Percentiles rank a stretch among this genome's conserved stretches.
Conservation (phyloP, 2,113 vertebrate genomes). For the Cyprinodon variegatus region DNA sequence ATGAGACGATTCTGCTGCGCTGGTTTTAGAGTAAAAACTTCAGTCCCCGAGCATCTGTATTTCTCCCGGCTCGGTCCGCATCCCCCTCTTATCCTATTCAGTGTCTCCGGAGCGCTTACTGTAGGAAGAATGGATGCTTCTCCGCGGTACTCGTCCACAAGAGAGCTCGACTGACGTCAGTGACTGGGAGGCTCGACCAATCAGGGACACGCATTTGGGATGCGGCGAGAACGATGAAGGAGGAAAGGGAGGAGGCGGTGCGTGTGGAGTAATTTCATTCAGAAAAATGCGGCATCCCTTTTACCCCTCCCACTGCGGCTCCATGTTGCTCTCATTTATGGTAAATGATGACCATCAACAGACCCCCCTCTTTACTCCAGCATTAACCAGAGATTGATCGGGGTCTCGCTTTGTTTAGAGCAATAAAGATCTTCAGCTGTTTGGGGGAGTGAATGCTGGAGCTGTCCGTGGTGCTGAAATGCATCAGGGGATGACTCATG, state of each 20-base stretch:
- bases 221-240: conserved; percentile 10
- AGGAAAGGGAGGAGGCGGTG: conserved; percentile 4
- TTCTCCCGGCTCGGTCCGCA: conserved; percentile 18
- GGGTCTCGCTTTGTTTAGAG: neutral
- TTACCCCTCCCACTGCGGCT: conserved; percentile 83
- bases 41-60: conserved; percentile 7
- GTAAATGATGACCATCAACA: conserved; percentile 41
- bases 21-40: neutral
- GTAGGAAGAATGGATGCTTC: conserved; percentile 65
- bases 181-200: conserved; percentile 64
- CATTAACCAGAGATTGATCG: conserved; percentile 21
- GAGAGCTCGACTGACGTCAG: conserved; percentile 77
- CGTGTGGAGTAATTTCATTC: conserved; percentile 83
- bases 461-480: conserved; percentile 82
- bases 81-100: conserved; percentile 4
- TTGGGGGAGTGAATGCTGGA: neutral
- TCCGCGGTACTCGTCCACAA: conserved; percentile 60
- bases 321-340: conserved; percentile 47
- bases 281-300: conserved; percentile 85
- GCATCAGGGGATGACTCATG: conserved; percentile 58
- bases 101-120: conserved; percentile 32
- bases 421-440: neutral
- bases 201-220: conserved; percentile 39
- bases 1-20: neutral
- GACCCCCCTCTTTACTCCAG: neutral